These are phyloP conservation scores for Calephelis perditalis DNA, from an alignment of 2,888 invertebrate genomes.

Conservation along the genomic window DNA sequence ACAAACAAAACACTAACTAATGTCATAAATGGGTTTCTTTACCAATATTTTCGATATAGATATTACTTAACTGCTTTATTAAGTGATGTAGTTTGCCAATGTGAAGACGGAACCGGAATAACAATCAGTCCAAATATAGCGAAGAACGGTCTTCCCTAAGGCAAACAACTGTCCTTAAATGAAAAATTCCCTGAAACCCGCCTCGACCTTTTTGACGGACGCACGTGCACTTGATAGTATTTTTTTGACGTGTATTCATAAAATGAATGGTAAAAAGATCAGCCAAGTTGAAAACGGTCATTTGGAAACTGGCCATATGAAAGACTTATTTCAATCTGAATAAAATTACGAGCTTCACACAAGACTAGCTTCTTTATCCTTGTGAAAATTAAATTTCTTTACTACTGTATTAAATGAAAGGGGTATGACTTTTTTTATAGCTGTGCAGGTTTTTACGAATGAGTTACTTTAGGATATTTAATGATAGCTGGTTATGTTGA, in stretches of 20 bases:
- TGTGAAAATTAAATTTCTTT: conserved; percentile 6
- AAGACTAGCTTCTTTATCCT: conserved; percentile 3
- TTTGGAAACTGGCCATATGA: conserved; percentile 6
- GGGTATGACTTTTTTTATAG: too few species aligned
- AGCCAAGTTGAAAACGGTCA: conserved; percentile 3
- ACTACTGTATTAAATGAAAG: too few species aligned
- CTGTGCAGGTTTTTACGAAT: too few species aligned
- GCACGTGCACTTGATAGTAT: conserved; percentile 9
- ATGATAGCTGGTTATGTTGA: too few species aligned
- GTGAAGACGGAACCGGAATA: conserved; percentile 1
- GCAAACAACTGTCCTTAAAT: conserved; percentile 6
- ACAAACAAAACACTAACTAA: too few species aligned
- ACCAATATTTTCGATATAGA: background rate
- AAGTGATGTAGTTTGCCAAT: background rate
- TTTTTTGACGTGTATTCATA: conserved; percentile 7
- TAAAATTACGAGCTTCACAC: conserved; percentile 8
- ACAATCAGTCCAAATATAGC: conserved; percentile 1
- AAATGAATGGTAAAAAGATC: conserved; percentile 3
- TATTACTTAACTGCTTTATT: conserved; percentile 7
- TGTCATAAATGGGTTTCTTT: too few species aligned
- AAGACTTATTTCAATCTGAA: conserved; percentile 8
- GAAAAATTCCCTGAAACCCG: background rate
- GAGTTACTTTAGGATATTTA: too few species aligned
- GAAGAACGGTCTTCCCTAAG: background rate
- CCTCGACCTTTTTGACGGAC: conserved; percentile 1